Conservation (phyloP, 2,888 invertebrate genomes). For the Idaea biselata region DNA sequence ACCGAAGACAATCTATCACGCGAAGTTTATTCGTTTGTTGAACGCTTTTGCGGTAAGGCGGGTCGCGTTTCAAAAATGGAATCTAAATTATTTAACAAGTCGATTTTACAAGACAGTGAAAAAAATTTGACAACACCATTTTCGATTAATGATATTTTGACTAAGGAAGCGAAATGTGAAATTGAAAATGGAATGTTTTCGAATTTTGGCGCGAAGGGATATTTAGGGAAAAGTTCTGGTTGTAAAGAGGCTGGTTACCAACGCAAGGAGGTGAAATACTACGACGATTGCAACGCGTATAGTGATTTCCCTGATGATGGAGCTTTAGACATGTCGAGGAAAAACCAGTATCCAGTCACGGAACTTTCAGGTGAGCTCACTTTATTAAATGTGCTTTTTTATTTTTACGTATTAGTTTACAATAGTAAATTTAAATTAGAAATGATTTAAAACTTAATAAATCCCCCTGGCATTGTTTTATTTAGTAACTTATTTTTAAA, state of each 20-base stretch:
- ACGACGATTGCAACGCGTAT: conserved; percentile 63
- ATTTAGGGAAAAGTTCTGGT: conserved; percentile 50
- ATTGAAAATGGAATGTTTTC: conserved; percentile 69
- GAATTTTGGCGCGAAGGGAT: conserved; percentile 68
- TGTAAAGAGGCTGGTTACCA: conserved; percentile 53
- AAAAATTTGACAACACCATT: conserved; percentile 82
- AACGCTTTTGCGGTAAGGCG: conserved; percentile 76
- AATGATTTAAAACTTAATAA: no score
- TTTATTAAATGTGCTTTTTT: no score
- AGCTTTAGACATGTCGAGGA: conserved; percentile 75
- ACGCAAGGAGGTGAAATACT: conserved; percentile 70
- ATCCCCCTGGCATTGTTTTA: no score
- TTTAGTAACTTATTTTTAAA: no score
- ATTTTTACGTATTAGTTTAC: no score
- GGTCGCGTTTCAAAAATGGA: conserved; percentile 64
- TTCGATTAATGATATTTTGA: conserved; percentile 87
- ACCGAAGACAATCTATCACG: conserved; percentile 73
- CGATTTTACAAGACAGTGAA: conserved; percentile 65
- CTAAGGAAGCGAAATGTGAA: conserved; percentile 72
- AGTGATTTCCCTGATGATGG: conserved; percentile 66
- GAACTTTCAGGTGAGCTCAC: conserved; percentile 63
- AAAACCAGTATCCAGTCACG: conserved; percentile 68
- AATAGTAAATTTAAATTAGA: no score
- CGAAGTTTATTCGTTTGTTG: conserved; percentile 78
- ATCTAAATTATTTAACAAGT: conserved; percentile 64